Percentiles rank a stretch among this genome's conserved stretches.
phyloP scores from a whole-genome alignment of 2,888 invertebrate genomes.

The Drosophila ustulata region DNA sequence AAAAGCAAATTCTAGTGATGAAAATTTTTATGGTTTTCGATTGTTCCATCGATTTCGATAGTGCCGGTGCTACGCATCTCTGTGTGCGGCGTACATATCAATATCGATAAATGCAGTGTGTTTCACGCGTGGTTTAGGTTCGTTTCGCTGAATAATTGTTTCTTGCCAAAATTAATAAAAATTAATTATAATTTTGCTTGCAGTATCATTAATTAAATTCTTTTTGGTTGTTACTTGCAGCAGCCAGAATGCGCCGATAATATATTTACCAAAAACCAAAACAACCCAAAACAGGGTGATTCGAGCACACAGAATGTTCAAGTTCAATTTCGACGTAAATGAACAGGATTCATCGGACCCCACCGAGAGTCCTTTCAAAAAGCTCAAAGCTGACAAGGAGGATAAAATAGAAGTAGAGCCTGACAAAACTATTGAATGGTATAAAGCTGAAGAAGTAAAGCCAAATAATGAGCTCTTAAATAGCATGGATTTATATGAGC shows the following conservation, averaged over 20 bases:
- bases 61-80: background rate
- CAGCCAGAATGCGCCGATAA: conserved; percentile 6
- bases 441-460: conserved; percentile 72
- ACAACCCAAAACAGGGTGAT: conserved; percentile 44
- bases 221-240: background rate
- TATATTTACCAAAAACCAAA: conserved; percentile 7
- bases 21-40: conserved; percentile 32
- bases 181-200: background rate
- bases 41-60: conserved; percentile 7
- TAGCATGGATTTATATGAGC: conserved; percentile 76
- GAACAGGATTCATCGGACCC: conserved; percentile 39
- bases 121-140: conserved; percentile 20
- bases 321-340: conserved; percentile 81
- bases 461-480: conserved; percentile 56
- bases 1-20: conserved; percentile 61
- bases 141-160: background rate
- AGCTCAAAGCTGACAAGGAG: conserved; percentile 13
- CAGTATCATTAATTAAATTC: background rate
- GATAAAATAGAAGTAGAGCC: background rate
- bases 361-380: conserved; percentile 46
- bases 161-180: background rate
- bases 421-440: conserved; percentile 58
- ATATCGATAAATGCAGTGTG: conserved; percentile 34
- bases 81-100: background rate
- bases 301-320: conserved; percentile 72